phyloP scores from a whole-genome alignment of 2,113 vertebrate genomes.

The Rhombomys opimus region DNA sequence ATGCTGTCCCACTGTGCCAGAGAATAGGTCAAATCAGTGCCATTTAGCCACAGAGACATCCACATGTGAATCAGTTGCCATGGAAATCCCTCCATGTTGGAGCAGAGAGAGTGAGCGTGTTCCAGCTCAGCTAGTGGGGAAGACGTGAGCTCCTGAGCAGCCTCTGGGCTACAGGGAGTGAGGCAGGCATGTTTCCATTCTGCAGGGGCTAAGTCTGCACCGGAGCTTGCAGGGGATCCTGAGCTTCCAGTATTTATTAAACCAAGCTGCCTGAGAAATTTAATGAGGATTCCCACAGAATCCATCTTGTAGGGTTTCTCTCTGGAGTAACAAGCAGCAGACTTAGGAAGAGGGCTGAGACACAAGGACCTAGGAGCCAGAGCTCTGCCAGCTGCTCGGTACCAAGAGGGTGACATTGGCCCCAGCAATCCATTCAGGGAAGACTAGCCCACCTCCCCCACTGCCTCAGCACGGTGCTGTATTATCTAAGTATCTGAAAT shows the following conservation, averaged over 20 bases:
- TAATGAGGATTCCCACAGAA: neutral
- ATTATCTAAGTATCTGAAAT: fast-evolving
- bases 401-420: fast-evolving
- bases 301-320: neutral
- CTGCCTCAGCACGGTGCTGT: neutral
- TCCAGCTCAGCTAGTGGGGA: neutral
- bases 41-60: neutral
- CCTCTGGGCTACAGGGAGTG: neutral
- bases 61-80: neutral
- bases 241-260: neutral
- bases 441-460: too few relatives aligned
- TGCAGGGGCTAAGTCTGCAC: neutral
- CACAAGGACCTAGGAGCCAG: neutral
- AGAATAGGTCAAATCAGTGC: neutral
- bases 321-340: neutral
- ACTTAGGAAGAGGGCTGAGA: neutral
- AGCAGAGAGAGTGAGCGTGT: neutral
- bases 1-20: neutral
- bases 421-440: neutral
- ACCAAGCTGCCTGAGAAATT: neutral
- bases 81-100: neutral
- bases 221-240: neutral
- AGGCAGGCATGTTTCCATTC: neutral
- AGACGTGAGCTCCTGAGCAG: neutral
- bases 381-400: neutral